Percentiles rank a stretch among this genome's conserved stretches.
Conservation (phyloP, 92 coral and sea anemone genomes). For the Porites rus region DNA sequence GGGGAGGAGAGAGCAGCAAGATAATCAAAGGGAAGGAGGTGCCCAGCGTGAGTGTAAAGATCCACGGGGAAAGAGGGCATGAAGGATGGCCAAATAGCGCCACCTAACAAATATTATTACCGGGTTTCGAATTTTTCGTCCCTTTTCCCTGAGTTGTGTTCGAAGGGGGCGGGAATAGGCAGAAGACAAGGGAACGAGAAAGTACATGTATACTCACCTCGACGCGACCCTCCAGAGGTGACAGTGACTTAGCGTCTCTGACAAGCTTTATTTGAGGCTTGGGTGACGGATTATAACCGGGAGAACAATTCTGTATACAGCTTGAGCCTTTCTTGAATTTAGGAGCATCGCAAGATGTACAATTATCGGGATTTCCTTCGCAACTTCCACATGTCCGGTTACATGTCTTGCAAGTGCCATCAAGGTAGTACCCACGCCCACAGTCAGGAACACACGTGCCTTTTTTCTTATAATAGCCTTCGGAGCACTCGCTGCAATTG, state of each 20-base stretch:
- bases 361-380: constrained; percentile 19
- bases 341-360: constrained; percentile 64
- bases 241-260: constrained; percentile 28
- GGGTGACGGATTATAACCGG: constrained; percentile 43
- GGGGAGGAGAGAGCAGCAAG: too few relatives aligned
- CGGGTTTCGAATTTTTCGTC: too few relatives aligned
- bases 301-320: constrained; percentile 49
- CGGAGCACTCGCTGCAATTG: constrained; percentile 60
- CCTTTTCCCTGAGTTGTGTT: too few relatives aligned
- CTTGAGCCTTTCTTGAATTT: constrained; percentile 28
- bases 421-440: constrained; percentile 54
- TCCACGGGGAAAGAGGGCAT: too few relatives aligned
- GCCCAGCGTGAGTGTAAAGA: too few relatives aligned
- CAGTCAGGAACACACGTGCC: constrained; percentile 66
- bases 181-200: too few relatives aligned
- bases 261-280: constrained; percentile 61
- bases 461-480: constrained; percentile 62
- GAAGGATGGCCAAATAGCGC: too few relatives aligned
- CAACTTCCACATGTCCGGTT: constrained; percentile 62
- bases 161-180: too few relatives aligned
- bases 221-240: constrained; percentile 75
- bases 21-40: too few relatives aligned
- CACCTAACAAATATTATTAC: too few relatives aligned
- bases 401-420: constrained; percentile 58
- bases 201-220: constrained; percentile 60